phyloP scores from a whole-genome alignment of 1,140 invertebrate species.

The Leucophenga varia region DNA sequence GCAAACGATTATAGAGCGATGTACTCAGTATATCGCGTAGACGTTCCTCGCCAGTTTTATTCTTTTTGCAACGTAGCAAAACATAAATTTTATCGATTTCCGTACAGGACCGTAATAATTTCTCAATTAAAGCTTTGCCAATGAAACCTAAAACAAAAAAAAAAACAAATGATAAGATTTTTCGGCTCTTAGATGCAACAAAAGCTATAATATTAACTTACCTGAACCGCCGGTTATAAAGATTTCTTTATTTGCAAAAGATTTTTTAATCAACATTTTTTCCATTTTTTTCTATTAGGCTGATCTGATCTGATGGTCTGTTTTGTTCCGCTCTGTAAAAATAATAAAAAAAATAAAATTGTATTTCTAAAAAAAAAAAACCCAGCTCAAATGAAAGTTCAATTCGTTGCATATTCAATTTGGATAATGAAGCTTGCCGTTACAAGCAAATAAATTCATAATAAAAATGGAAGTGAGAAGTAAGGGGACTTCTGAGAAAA shows the following conservation, averaged over 20 bases:
- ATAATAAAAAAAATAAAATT: no score
- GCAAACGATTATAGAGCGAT: slow-evolving; percentile 58
- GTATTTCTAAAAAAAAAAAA: background rate
- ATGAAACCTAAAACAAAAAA: slow-evolving; percentile 68
- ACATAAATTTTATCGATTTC: slow-evolving; percentile 73
- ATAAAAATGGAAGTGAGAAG: no score
- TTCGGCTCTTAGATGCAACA: background rate
- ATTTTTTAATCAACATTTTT: background rate
- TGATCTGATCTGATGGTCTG: background rate
- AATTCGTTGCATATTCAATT: no score
- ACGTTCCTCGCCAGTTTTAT: slow-evolving; percentile 65
- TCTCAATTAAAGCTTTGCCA: slow-evolving; percentile 85
- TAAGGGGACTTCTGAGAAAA: no score
- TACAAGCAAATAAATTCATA: no score
- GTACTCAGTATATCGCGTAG: slow-evolving; percentile 63
- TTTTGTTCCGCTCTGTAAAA: no score
- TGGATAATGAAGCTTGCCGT: no score
- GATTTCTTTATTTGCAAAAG: slow-evolving; percentile 57
- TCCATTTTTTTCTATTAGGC: background rate
- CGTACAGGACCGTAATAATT: slow-evolving; percentile 74
- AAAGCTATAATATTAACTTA: slow-evolving; percentile 8
- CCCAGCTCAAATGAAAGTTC: background rate
- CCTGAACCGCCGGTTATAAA: slow-evolving; percentile 72
- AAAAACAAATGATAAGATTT: background rate
- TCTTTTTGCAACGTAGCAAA: slow-evolving; percentile 77